These are phyloP conservation scores for Pasiphila rectangulata DNA, from an alignment of 2,888 invertebrate genomes.

Conservation along the genomic window DNA sequence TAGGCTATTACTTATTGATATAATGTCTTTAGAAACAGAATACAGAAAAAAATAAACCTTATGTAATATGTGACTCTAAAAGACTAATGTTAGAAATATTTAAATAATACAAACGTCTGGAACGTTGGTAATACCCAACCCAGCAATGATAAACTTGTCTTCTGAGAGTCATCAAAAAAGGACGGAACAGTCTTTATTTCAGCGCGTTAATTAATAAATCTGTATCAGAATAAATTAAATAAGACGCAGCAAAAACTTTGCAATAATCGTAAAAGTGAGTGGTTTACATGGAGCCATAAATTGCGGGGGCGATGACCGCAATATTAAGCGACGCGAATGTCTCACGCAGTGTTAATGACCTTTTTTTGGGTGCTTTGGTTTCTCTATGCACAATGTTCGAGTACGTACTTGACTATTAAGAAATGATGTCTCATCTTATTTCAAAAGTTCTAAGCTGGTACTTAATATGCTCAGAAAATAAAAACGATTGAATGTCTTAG, in stretches of 20 bases:
- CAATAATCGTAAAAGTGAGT: conserved; percentile 29
- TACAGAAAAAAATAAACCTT: too few species aligned
- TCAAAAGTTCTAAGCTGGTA: too few species aligned
- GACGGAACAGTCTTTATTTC: conserved; percentile 1
- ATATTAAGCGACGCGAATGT: conserved; percentile 79
- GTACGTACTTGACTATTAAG: background rate
- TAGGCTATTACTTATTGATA: too few species aligned
- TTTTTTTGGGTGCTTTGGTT: conserved; percentile 60
- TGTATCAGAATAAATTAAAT: conserved; percentile 7
- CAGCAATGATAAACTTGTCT: background rate
- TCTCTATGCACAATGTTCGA: conserved; percentile 11
- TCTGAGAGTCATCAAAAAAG: background rate
- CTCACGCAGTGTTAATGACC: conserved; percentile 79
- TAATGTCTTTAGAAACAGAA: too few species aligned
- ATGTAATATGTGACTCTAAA: too few species aligned
- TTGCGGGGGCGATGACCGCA: conserved; percentile 75
- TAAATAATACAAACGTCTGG: too few species aligned
- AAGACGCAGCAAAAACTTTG: conserved; percentile 12
- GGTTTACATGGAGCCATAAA: conserved; percentile 51
- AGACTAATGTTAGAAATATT: too few species aligned
- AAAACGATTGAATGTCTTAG: background rate
- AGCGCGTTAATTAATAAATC: conserved; percentile 1
- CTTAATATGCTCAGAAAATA: background rate
- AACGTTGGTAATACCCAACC: too few species aligned
- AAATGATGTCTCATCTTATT: too few species aligned